Percentiles rank a stretch among this genome's conserved stretches.
Evolutionary conservation across 2,797 vertebrate species (phyloP).

Genomic region (Macropodus opercularis): DNA sequence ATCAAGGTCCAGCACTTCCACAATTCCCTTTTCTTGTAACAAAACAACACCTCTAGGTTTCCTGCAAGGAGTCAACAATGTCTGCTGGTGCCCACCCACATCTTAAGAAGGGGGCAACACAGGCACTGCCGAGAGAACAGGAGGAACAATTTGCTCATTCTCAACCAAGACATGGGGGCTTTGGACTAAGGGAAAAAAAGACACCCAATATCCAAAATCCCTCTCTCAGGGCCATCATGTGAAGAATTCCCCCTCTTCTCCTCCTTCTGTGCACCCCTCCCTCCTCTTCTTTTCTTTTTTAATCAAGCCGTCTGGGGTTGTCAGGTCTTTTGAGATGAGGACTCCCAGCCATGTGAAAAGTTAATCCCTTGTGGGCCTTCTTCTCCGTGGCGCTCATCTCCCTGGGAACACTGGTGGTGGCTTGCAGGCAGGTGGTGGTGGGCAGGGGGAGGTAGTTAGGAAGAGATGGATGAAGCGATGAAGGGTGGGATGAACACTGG

Average conservation of each 20-base stretch:
- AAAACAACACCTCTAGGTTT: slow-evolving; percentile 42
- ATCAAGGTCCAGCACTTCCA: slow-evolving; percentile 23
- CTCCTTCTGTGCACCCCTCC: slow-evolving; percentile 64
- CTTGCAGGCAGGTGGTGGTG: slow-evolving; percentile 73
- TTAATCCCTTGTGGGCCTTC: slow-evolving; percentile 86
- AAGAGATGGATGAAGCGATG: slow-evolving; percentile 58
- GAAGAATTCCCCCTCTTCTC: slow-evolving; percentile 81
- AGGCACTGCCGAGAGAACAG: slow-evolving; percentile 67
- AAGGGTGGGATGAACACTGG: slow-evolving; percentile 61
- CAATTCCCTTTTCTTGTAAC: slow-evolving; percentile 8
- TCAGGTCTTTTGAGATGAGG: slow-evolving; percentile 87
- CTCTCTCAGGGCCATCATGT: slow-evolving; percentile 85
- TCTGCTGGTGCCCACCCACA: slow-evolving; percentile 71
- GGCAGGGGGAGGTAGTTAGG: slow-evolving; percentile 35
- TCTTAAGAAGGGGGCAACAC: slow-evolving; percentile 59
- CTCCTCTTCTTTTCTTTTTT: slow-evolving; percentile 84
- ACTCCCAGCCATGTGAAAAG: slow-evolving; percentile 91
- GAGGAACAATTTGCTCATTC: slow-evolving; percentile 84
- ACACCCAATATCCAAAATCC: slow-evolving; percentile 87
- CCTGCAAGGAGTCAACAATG: slow-evolving; percentile 51
- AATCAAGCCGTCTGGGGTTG: slow-evolving; percentile 89
- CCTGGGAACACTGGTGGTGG: slow-evolving; percentile 86
- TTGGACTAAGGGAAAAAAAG: slow-evolving; percentile 73
- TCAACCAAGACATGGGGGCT: slow-evolving; percentile 78
- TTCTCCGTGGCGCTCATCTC: slow-evolving; percentile 84